phyloP scores from a whole-genome alignment of 2,113 vertebrate species.

The Erythrolamprus reginae region DNA sequence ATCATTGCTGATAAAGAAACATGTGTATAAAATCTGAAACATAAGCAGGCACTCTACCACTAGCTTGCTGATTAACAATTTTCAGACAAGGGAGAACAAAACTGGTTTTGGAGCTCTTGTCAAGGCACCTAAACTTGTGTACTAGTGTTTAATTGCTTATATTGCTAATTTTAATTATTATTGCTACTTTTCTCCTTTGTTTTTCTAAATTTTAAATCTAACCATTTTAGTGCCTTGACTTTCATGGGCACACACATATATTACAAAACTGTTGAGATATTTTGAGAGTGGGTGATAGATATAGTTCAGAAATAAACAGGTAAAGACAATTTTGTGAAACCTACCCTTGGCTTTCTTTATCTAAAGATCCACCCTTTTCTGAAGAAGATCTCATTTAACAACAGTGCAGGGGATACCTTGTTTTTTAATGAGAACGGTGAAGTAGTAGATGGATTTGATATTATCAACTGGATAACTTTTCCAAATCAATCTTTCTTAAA shows the following conservation, averaged over 20 bases:
- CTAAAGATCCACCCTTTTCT: not conserved
- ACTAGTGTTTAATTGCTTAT: not conserved
- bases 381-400: not conserved
- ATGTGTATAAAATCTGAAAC: not conserved
- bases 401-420: not conserved
- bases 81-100: not conserved
- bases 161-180: not conserved
- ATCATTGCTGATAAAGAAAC: not conserved
- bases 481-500: not conserved
- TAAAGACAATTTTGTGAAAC: not conserved
- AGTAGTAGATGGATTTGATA: not conserved
- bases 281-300: not conserved
- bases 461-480: slow-evolving; percentile 14
- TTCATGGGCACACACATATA: not conserved
- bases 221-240: not conserved
- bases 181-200: not conserved
- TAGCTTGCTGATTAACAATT: not conserved
- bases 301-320: not conserved
- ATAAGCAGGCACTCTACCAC: too few relatives aligned
- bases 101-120: not conserved
- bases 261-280: not conserved
- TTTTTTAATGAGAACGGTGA: not conserved
- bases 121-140: not conserved
- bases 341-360: not conserved
- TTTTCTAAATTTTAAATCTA: not conserved